Conservation (phyloP, 2,797 vertebrate genomes). For the Pipistrellus pipistrellus region DNA sequence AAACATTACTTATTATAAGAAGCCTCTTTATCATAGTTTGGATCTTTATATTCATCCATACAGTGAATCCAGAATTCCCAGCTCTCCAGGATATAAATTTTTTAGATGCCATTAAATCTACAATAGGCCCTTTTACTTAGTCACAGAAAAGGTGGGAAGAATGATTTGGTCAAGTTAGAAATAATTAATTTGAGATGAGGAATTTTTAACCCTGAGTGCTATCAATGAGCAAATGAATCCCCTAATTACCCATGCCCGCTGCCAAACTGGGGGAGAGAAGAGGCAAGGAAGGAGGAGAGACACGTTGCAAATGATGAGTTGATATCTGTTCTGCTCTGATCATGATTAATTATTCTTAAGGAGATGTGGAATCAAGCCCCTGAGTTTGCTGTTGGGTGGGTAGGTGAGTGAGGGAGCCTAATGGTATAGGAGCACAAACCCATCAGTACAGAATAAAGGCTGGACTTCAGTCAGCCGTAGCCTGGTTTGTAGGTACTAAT, state of each 20-base stretch:
- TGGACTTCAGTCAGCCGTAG: background rate
- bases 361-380: background rate
- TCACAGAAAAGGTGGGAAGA: background rate
- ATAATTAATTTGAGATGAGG: slow-evolving; percentile 27
- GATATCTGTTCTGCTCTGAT: background rate
- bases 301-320: background rate
- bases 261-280: background rate
- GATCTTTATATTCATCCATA: background rate
- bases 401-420: background rate
- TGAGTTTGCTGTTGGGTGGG: background rate
- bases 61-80: slow-evolving; percentile 13
- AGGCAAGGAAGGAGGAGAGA: slow-evolving; percentile 8
- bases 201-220: slow-evolving; percentile 7
- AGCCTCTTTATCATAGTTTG: background rate
- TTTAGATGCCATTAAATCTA: slow-evolving; percentile 7
- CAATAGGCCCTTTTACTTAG: background rate
- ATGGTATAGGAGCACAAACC: background rate
- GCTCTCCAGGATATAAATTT: background rate
- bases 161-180: slow-evolving; percentile 48
- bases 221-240: background rate
- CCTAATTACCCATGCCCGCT: background rate
- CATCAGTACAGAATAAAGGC: background rate
- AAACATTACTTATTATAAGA: slow-evolving; percentile 5
- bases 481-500: background rate
- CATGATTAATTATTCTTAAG: background rate